Evolutionary conservation across 2,113 vertebrate genomes (phyloP).

Genomic region (Sigmodon hispidus): DNA sequence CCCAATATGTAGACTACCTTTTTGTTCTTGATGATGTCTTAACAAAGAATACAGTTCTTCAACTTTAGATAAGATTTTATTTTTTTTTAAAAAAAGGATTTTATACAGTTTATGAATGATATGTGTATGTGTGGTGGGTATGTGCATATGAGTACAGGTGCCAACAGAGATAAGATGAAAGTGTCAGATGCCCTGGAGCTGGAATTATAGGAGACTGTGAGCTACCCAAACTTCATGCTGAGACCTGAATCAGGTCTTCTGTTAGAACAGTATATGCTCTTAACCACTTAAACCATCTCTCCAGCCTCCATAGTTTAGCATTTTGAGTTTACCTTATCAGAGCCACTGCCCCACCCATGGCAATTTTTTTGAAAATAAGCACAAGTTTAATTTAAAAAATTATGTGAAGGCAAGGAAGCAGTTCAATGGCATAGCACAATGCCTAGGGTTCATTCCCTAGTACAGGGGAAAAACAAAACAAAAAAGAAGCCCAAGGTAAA

Average conservation of each 20-base stretch:
- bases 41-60: not conserved
- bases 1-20: not conserved
- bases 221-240: not conserved
- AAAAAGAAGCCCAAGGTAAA: not conserved
- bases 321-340: not conserved
- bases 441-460: not conserved
- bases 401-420: not conserved
- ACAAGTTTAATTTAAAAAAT: not conserved
- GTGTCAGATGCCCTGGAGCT: not conserved
- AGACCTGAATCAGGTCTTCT: not conserved
- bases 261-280: not conserved
- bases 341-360: no score
- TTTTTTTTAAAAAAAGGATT: no score
- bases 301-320: not conserved
- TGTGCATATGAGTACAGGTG: not conserved
- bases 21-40: not conserved
- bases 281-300: not conserved
- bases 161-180: not conserved
- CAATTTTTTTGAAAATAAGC: not conserved
- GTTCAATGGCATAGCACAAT: not conserved
- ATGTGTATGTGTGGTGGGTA: not conserved
- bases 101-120: not conserved
- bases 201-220: not conserved
- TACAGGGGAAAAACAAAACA: not conserved
- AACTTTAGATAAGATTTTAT: not conserved